Conservation (phyloP, 2,888 invertebrate species). For the Ecdyonurus torrentis region DNA sequence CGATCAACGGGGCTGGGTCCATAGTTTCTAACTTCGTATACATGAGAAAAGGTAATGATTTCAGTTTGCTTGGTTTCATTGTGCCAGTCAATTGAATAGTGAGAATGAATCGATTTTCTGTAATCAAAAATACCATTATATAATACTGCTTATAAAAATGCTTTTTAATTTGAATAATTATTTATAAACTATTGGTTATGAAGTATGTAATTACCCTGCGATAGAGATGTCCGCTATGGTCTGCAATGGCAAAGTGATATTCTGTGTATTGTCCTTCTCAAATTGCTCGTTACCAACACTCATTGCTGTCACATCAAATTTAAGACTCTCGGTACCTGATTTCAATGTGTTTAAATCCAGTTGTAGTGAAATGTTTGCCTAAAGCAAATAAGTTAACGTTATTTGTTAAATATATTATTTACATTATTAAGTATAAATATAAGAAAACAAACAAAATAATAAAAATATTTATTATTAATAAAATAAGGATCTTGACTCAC, state of each 20-base stretch:
- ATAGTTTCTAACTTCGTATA: slow-evolving; percentile 9
- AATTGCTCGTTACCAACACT: slow-evolving; percentile 19
- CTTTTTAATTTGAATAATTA: not conserved
- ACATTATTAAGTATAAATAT: not conserved
- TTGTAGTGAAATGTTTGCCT: slow-evolving; percentile 7
- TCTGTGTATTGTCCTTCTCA: slow-evolving; percentile 15
- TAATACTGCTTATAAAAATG: not conserved
- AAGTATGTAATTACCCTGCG: slow-evolving; percentile 15
- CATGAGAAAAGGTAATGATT: slow-evolving; percentile 1
- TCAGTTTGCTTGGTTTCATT: not conserved
- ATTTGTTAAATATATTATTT: not conserved
- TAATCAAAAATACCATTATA: not conserved
- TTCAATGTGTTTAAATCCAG: slow-evolving; percentile 14
- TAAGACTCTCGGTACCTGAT: slow-evolving; percentile 12
- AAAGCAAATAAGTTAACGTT: not conserved
- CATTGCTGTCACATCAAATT: slow-evolving; percentile 16
- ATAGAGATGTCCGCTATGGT: slow-evolving; percentile 16
- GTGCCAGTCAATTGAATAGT: not conserved
- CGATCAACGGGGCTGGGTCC: slow-evolving; percentile 8
- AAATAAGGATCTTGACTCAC: slow-evolving; percentile 11
- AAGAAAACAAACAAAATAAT: not conserved
- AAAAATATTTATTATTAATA: not conserved
- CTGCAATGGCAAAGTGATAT: slow-evolving; percentile 15
- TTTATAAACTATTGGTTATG: not conserved
- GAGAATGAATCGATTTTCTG: slow-evolving; percentile 4